Conservation (phyloP, 2,888 invertebrate genomes). For the Heteromyza rotundicornis region DNA sequence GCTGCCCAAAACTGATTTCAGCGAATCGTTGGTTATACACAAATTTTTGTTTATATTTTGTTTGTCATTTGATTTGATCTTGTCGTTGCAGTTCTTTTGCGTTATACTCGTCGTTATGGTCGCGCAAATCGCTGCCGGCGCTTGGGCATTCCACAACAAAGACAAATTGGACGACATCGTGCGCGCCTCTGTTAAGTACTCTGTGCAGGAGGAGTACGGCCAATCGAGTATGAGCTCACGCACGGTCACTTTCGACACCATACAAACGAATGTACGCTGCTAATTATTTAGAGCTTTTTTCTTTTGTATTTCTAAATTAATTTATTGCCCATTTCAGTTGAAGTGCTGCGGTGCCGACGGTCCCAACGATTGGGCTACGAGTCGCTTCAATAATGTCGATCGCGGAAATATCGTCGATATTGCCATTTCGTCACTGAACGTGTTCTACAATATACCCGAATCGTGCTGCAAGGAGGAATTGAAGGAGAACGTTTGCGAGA, state of each 20-base stretch:
- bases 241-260: constrained; percentile 71
- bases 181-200: constrained; percentile 68
- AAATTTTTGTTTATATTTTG: not conserved
- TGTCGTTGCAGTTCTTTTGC: constrained; percentile 72
- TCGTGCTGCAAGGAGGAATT: constrained; percentile 66
- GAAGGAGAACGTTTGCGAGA: constrained; percentile 64
- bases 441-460: constrained; percentile 68
- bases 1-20: no score
- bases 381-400: constrained; percentile 66
- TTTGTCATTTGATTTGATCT: not conserved
- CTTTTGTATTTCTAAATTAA: constrained; percentile 7
- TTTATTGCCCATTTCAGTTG: no score
- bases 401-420: constrained; percentile 63
- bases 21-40: not conserved
- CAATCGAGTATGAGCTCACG: constrained; percentile 64
- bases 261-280: constrained; percentile 67
- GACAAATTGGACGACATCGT: constrained; percentile 72
- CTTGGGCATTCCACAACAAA: constrained; percentile 77
- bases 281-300: not conserved
- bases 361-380: constrained; percentile 75
- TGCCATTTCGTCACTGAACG: constrained; percentile 64
- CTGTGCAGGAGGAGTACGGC: constrained; percentile 71
- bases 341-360: constrained; percentile 80
- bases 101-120: constrained; percentile 78
- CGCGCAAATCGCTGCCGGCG: constrained; percentile 77